Evolutionary conservation across 2,113 vertebrate species (phyloP).

Genomic region (Corydoras maculifer): DNA sequence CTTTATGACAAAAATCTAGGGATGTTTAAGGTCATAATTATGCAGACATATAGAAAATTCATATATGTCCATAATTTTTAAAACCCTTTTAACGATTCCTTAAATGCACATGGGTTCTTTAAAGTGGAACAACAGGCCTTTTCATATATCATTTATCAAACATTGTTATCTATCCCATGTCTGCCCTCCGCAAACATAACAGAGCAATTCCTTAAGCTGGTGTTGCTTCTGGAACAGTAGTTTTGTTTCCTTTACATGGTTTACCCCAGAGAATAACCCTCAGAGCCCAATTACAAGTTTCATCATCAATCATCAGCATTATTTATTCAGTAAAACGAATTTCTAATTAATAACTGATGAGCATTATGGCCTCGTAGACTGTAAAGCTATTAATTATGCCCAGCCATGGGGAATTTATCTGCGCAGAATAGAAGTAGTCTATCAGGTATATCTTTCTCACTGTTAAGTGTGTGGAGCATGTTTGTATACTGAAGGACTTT

Average conservation of each 20-base stretch:
- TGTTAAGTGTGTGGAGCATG: slow-evolving; percentile 69
- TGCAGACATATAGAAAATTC: too few species aligned
- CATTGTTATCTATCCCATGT: neutral
- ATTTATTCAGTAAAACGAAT: slow-evolving; percentile 99
- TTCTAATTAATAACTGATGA: slow-evolving; percentile 99
- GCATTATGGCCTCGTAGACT: slow-evolving; percentile 96
- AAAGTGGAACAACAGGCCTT: slow-evolving; percentile 19
- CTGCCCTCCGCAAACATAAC: slow-evolving; percentile 12
- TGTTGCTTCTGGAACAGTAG: slow-evolving; percentile 69
- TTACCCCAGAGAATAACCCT: slow-evolving; percentile 79
- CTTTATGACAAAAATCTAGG: too few species aligned
- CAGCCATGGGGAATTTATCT: slow-evolving; percentile 79
- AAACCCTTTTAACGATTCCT: neutral
- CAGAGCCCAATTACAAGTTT: slow-evolving; percentile 97
- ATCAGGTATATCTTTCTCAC: slow-evolving; percentile 74
- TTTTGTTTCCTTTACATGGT: slow-evolving; percentile 75
- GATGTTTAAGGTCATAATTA: too few species aligned
- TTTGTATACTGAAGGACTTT: slow-evolving; percentile 65
- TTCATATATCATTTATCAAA: slow-evolving; percentile 12
- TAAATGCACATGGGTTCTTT: neutral
- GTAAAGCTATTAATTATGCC: slow-evolving; percentile 92
- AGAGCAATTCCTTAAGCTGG: slow-evolving; percentile 13
- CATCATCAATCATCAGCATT: slow-evolving; percentile 99
- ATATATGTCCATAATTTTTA: too few species aligned
- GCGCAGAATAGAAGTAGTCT: slow-evolving; percentile 67